Base-by-base conservation (phyloP, 2,113 vertebrate species). In the Athene cunicularia region DNA sequence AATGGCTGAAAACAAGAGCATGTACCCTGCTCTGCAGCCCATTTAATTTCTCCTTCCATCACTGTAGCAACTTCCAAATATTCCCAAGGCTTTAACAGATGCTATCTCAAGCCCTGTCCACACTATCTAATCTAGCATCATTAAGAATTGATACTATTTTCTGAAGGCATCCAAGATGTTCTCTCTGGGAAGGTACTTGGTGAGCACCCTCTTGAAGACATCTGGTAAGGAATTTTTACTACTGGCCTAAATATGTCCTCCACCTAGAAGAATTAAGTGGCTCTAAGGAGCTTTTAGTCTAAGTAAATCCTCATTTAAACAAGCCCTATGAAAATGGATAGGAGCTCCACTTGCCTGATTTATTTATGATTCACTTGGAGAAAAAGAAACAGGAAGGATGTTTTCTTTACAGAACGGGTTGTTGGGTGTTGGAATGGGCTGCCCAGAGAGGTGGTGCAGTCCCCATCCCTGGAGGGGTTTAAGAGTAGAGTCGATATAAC, bases 231-330 rank as follows among this genome's bases (percentile, higher is more conserved):
- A 79, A 83, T 95, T 97, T 91, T 94, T 92, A 86, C 58, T 96
- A 39, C 70, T 49, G 83, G 79, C 75, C 82, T 91, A 94, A 62
- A 64, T 82, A 80, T 35, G 33, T 67, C 88, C 74, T 95, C 93
- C 73, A 88, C 80, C 92, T 95, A 92, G 80, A 83, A 94, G 75
- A 97, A 95, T 33, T 95, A 94, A 91, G 71, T 86, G 60, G 91
- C 80, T 95, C 63, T 56, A 33, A 82, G 91, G 68, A 97, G 73
- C 87, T 80, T 86, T 92, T 23, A 86, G 47, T 52, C 26, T 71
- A 88, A 90, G 90, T 83, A 96, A 97, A 96, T 96, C 62, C 94
- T 58, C 63, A 93, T 93, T 92, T 91, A 92, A 97, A 95, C 33
- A 94, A 90, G 32, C n/a, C 70, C 88, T 83, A 37, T 50, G 27